Percentiles rank a stretch among this genome's conserved stretches.
Evolutionary conservation across 2,113 vertebrate genomes (phyloP).

Genomic region (Thunnus thynnus): DNA sequence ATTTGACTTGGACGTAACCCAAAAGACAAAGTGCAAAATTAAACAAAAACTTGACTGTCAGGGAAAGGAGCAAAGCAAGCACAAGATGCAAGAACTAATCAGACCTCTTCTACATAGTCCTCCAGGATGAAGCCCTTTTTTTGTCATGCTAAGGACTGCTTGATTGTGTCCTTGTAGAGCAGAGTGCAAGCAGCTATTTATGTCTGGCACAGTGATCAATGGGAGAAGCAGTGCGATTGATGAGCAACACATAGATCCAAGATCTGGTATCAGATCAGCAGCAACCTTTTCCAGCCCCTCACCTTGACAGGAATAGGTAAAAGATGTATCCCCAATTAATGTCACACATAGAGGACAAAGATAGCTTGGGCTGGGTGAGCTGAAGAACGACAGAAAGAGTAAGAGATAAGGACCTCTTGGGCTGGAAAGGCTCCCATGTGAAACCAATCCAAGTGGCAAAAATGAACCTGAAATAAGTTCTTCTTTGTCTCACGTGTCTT

Average conservation of each 20-base stretch:
- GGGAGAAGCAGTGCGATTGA: constrained; percentile 10
- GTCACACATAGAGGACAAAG: background rate
- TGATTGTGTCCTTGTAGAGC: constrained; percentile 54
- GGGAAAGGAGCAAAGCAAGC: background rate
- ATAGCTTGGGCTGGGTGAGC: background rate
- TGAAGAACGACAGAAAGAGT: constrained; percentile 20
- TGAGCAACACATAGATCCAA: constrained; percentile 47
- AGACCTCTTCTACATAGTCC: no score
- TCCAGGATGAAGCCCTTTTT: no score
- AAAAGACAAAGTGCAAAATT: background rate
- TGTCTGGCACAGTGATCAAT: constrained; percentile 36
- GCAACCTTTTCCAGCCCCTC: constrained; percentile 5
- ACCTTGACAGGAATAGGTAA: background rate
- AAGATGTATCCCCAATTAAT: background rate
- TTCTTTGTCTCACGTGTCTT: background rate
- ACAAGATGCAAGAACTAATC: background rate
- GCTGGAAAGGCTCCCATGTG: constrained; percentile 4
- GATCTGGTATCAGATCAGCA: constrained; percentile 42
- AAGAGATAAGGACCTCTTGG: background rate
- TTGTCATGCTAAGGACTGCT: constrained; percentile 16
- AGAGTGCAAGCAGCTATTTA: constrained; percentile 58
- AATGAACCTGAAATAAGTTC: constrained; percentile 4
- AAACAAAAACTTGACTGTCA: no score
- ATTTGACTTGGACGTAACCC: background rate
- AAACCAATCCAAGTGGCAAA: constrained; percentile 5